Conservation (phyloP, 2,113 vertebrate genomes). For the Periophthalmodon schlosseri region DNA sequence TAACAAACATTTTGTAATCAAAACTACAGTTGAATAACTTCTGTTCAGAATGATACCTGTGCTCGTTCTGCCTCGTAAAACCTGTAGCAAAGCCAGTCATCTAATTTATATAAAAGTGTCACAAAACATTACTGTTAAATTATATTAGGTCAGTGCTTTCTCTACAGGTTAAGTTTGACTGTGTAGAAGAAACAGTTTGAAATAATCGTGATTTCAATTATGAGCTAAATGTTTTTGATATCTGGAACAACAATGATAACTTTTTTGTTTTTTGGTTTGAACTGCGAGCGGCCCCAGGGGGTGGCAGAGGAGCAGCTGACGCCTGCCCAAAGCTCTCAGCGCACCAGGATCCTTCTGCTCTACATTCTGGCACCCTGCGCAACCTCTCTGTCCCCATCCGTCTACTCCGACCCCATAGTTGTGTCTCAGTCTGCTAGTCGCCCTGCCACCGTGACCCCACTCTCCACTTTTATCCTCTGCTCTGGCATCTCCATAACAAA, state of each 20-base stretch:
- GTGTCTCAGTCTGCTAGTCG: conserved; percentile 65
- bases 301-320: conserved; percentile 73
- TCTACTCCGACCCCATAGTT: conserved; percentile 55
- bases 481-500: conserved; percentile 49
- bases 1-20: too few relatives aligned
- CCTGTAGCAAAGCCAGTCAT: too few relatives aligned
- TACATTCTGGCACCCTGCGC: conserved; percentile 69
- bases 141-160: too few relatives aligned
- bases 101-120: too few relatives aligned
- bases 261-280: conserved; percentile 60
- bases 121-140: too few relatives aligned
- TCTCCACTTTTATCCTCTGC: conserved; percentile 21
- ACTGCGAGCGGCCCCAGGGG: conserved; percentile 65
- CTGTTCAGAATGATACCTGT: too few relatives aligned
- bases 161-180: too few relatives aligned
- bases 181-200: too few relatives aligned
- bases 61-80: too few relatives aligned
- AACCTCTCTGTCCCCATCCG: conserved; percentile 61
- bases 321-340: conserved; percentile 67
- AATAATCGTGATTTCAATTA: too few relatives aligned
- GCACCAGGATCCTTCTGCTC: conserved; percentile 73
- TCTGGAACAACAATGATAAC: conserved; percentile 48
- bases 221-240: not conserved
- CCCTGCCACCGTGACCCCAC: conserved; percentile 33
- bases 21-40: too few relatives aligned